Conservation (phyloP, 2,888 invertebrate species). For the Chromoteleia sp. region DNA sequence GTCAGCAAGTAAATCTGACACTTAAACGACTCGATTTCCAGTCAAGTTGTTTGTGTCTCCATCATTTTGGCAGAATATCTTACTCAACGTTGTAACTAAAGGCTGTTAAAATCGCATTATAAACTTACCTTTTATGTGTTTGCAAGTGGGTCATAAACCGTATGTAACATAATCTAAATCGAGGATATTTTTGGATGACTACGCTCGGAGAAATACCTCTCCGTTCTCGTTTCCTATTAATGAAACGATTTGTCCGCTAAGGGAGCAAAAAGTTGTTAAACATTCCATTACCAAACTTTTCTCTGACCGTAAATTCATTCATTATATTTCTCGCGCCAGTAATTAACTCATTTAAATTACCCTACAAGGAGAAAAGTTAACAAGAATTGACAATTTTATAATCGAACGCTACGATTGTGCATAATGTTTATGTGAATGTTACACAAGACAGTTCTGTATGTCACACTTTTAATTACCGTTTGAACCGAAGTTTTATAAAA, state of each 20-base stretch:
- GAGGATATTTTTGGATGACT: conserved; percentile 33
- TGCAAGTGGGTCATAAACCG: conserved; percentile 52
- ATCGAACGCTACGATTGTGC: neutral
- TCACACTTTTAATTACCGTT: no score
- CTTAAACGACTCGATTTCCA: conserved; percentile 4
- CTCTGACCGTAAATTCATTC: conserved; percentile 20
- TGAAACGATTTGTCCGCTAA: no score
- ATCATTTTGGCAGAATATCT: conserved; percentile 37
- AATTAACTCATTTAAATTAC: conserved; percentile 22
- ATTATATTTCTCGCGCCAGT: conserved; percentile 16
- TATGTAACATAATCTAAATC: conserved; percentile 40
- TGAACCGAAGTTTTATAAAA: conserved; percentile 9
- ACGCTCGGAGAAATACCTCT: conserved; percentile 22
- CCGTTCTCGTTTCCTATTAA: neutral
- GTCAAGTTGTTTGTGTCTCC: neutral
- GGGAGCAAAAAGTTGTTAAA: conserved; percentile 39
- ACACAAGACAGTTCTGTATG: neutral
- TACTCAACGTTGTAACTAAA: conserved; percentile 23
- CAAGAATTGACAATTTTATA: conserved; percentile 40
- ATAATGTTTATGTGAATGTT: neutral
- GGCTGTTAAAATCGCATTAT: conserved; percentile 23
- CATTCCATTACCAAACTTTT: conserved; percentile 48
- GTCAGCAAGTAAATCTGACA: conserved; percentile 3
- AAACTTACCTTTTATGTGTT: conserved; percentile 33
- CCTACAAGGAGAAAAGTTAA: neutral